Evolutionary conservation across 2,888 invertebrate species (phyloP).

Genomic region (Camptogramma bilineatum): DNA sequence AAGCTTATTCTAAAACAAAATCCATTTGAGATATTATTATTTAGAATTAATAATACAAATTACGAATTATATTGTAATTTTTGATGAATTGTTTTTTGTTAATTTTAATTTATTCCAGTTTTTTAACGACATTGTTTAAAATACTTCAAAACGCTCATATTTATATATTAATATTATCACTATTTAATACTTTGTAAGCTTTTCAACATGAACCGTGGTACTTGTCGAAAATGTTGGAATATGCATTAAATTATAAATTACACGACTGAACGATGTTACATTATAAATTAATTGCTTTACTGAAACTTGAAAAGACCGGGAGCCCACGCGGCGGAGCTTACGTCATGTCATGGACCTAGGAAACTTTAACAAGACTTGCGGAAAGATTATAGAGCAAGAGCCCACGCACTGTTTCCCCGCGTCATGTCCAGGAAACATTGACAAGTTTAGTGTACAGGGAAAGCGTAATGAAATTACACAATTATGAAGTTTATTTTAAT

Average conservation of each 20-base stretch:
- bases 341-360: slow-evolving; percentile 22
- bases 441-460: slow-evolving; percentile 25
- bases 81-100: too few species aligned
- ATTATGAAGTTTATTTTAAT: slow-evolving; percentile 19
- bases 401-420: slow-evolving; percentile 24
- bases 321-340: slow-evolving; percentile 22
- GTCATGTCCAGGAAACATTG: slow-evolving; percentile 17
- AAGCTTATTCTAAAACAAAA: too few species aligned
- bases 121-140: too few species aligned
- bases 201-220: slow-evolving; percentile 4
- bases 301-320: slow-evolving; percentile 21
- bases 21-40: too few species aligned
- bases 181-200: not conserved
- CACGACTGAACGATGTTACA: slow-evolving; percentile 9
- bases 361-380: slow-evolving; percentile 10
- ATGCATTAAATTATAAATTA: slow-evolving; percentile 14
- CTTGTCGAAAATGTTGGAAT: slow-evolving; percentile 17
- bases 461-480: slow-evolving; percentile 22
- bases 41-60: too few species aligned
- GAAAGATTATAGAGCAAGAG: slow-evolving; percentile 19
- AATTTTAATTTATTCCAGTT: too few species aligned
- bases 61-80: too few species aligned
- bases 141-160: not conserved
- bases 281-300: slow-evolving; percentile 14
- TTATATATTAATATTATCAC: too few species aligned